phyloP scores from a whole-genome alignment of 2,797 vertebrate genomes.

The Karalla daura region DNA sequence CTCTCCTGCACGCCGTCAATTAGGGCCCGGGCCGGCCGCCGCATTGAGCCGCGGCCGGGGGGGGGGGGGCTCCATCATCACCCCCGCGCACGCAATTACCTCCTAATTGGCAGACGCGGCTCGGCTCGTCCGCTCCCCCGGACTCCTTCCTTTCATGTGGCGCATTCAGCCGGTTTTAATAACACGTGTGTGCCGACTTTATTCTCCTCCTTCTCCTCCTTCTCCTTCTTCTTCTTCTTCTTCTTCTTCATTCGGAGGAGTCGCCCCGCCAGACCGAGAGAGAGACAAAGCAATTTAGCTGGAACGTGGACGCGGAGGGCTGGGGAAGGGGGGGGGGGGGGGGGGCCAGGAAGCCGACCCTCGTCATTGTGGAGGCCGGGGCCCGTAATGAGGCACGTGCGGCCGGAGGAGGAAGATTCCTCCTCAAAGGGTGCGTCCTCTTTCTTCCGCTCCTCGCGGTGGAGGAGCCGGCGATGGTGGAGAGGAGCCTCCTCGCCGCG shows the following conservation, averaged over 20 bases:
- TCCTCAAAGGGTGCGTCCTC: slow-evolving; percentile 60
- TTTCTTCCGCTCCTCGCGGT: slow-evolving; percentile 64
- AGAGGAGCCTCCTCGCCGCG: slow-evolving; percentile 68
- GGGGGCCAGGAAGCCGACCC: slow-evolving; percentile 71
- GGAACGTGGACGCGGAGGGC: slow-evolving; percentile 55
- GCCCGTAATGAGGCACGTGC: slow-evolving; percentile 91
- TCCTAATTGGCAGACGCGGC: slow-evolving; percentile 87
- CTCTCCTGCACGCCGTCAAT: slow-evolving; percentile 84
- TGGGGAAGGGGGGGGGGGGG: slow-evolving; percentile 60
- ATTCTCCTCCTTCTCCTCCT: too few species aligned
- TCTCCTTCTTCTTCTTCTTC: too few species aligned
- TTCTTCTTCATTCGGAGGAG: slow-evolving; percentile 79
- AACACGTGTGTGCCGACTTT: slow-evolving; percentile 68
- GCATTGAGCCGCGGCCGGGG: slow-evolving; percentile 88
- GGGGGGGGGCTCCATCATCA: slow-evolving; percentile 88
- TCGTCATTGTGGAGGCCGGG: slow-evolving; percentile 69
- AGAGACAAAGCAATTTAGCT: slow-evolving; percentile 84
- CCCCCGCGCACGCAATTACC: slow-evolving; percentile 89
- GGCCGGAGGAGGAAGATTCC: slow-evolving; percentile 82
- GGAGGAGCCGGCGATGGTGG: slow-evolving; percentile 44
- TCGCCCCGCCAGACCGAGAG: slow-evolving; percentile 85
- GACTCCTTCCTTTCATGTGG: slow-evolving; percentile 76
- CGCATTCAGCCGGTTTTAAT: slow-evolving; percentile 80
- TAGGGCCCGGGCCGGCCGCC: slow-evolving; percentile 79
- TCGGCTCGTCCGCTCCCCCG: slow-evolving; percentile 54